Conservation (phyloP, 2,797 vertebrate species). For the Gambusia yucatana region DNA sequence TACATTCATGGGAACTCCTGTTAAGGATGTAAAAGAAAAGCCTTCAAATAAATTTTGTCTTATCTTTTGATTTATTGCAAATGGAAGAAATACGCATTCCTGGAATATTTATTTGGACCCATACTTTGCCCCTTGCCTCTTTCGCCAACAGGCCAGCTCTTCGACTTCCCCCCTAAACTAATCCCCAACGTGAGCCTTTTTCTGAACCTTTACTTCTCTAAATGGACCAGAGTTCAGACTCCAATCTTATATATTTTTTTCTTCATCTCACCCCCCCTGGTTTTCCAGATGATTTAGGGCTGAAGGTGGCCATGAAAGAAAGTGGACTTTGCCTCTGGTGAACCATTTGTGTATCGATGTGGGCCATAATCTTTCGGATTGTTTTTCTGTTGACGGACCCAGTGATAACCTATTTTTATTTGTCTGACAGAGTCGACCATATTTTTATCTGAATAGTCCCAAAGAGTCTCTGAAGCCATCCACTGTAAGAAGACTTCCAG, state of each 20-base stretch:
- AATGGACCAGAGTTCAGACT: not conserved
- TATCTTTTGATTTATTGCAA: not conserved
- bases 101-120: not conserved
- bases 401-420: not conserved
- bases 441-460: not conserved
- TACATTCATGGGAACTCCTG: not conserved
- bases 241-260: not conserved
- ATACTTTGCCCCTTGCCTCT: not conserved
- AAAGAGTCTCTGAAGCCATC: not conserved
- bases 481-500: not conserved
- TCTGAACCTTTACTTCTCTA: not conserved
- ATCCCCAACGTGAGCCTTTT: not conserved
- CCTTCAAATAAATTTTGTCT: not conserved
- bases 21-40: not conserved
- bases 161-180: not conserved
- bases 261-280: not conserved
- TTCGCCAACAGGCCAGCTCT: not conserved
- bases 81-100: not conserved
- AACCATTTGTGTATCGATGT: not conserved
- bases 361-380: not conserved
- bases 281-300: not conserved
- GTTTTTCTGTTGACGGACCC: not conserved
- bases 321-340: not conserved
- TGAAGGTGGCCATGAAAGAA: not conserved
- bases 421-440: not conserved